These are phyloP conservation scores for Perognathus longimembris DNA, from an alignment of 2,113 vertebrate species.

Conservation along the genomic window DNA sequence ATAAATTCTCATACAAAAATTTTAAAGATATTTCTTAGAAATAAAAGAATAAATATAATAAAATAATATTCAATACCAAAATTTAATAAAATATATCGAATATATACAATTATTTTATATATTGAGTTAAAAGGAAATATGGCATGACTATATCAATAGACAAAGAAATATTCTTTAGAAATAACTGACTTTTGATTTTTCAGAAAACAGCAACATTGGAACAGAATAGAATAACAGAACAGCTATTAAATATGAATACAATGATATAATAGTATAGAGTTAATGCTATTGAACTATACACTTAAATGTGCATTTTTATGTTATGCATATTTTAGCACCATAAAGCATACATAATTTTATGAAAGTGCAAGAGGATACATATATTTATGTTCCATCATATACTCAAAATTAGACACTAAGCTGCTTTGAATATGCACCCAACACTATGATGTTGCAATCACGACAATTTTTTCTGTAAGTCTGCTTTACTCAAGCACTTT, in stretches of 20 bases:
- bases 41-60: background rate
- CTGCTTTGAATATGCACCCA: background rate
- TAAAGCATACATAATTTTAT: background rate
- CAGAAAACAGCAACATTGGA: background rate
- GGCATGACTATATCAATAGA: background rate
- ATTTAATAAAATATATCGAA: background rate
- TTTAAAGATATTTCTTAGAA: background rate
- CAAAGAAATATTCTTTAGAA: background rate
- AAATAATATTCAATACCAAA: background rate
- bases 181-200: conserved; percentile 26
- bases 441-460: background rate
- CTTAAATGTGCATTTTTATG: conserved; percentile 13
- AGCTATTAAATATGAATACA: background rate
- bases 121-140: background rate
- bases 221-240: background rate
- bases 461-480: background rate
- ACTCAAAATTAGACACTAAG: background rate
- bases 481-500: background rate
- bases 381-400: background rate
- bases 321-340: background rate
- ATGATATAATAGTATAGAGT: background rate
- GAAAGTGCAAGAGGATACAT: background rate
- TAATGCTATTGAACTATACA: background rate
- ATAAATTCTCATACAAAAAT: conserved; percentile 5
- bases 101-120: background rate